Percentiles rank a stretch among this genome's conserved stretches.
These are phyloP conservation scores for Ypsolopha scabrella DNA, from an alignment of 2,888 invertebrate genomes.

Conservation along the genomic window DNA sequence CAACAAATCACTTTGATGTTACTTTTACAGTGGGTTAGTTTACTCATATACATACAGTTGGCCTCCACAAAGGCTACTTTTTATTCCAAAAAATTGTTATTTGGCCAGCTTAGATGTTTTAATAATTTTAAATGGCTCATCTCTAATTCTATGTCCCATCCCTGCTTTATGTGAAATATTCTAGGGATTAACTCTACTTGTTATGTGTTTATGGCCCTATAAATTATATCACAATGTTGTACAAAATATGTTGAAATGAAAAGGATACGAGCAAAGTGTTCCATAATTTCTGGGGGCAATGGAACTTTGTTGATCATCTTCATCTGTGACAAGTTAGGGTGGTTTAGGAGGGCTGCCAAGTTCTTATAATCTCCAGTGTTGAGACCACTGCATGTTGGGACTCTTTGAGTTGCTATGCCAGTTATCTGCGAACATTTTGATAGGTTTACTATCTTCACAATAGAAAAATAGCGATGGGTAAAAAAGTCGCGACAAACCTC, in stretches of 20 bases:
- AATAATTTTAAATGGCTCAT: too few relatives aligned
- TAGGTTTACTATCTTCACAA: neutral
- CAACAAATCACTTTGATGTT: too few relatives aligned
- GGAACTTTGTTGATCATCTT: slow-evolving; percentile 87
- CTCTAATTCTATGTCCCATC: too few relatives aligned
- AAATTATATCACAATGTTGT: neutral
- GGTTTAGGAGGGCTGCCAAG: slow-evolving; percentile 76
- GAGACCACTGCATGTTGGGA: slow-evolving; percentile 89
- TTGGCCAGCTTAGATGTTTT: too few relatives aligned
- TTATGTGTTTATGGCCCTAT: too few relatives aligned
- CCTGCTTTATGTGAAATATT: too few relatives aligned
- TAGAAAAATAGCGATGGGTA: neutral
- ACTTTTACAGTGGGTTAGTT: neutral
- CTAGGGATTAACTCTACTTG: too few relatives aligned
- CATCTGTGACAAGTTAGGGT: slow-evolving; percentile 81
- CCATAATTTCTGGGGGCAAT: slow-evolving; percentile 92
- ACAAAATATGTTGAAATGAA: slow-evolving; percentile 13
- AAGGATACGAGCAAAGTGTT: slow-evolving; percentile 96
- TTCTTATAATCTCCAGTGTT: slow-evolving; percentile 93
- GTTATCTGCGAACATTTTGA: slow-evolving; percentile 53
- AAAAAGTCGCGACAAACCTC: slow-evolving; percentile 48
- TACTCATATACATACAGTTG: too few relatives aligned
- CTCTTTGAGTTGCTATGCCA: slow-evolving; percentile 74
- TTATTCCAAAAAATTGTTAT: too few relatives aligned
- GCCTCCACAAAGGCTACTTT: neutral